A percentile compares a stretch with the other conserved stretches of the same genome.
Evolutionary conservation across 2,113 vertebrate species (phyloP).

Genomic region (Petrocephalus zakoni): DNA sequence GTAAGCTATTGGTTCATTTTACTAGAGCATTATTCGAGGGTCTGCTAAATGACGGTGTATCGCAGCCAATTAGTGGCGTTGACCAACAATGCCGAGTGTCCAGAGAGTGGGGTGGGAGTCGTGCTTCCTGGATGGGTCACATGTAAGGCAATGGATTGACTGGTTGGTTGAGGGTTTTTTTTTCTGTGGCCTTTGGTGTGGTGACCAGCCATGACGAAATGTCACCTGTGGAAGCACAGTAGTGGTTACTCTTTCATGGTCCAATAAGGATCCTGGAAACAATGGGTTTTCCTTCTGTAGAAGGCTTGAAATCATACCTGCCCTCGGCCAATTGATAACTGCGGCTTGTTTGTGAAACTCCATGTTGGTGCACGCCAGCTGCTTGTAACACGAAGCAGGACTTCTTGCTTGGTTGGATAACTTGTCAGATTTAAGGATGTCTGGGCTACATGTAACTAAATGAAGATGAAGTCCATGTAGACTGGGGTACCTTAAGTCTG

Average conservation of each 20-base stretch:
- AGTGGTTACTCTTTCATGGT: not conserved
- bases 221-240: not conserved
- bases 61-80: not conserved
- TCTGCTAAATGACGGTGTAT: not conserved
- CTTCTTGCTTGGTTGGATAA: not conserved
- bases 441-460: not conserved
- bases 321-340: not conserved
- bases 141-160: not conserved
- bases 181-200: not conserved
- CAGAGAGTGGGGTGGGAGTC: not conserved
- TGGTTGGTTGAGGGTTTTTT: not conserved
- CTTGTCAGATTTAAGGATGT: not conserved
- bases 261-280: not conserved
- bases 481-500: not conserved
- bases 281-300: not conserved
- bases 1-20: not conserved
- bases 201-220: not conserved
- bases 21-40: not conserved
- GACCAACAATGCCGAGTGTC: not conserved
- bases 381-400: not conserved
- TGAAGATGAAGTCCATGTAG: not conserved
- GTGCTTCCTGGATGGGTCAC: not conserved
- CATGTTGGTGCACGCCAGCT: not conserved
- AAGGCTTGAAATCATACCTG: not conserved
- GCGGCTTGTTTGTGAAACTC: not conserved